Base-by-base conservation (phyloP, 1,140 invertebrate species). In the Monochamus saltuarius region DNA sequence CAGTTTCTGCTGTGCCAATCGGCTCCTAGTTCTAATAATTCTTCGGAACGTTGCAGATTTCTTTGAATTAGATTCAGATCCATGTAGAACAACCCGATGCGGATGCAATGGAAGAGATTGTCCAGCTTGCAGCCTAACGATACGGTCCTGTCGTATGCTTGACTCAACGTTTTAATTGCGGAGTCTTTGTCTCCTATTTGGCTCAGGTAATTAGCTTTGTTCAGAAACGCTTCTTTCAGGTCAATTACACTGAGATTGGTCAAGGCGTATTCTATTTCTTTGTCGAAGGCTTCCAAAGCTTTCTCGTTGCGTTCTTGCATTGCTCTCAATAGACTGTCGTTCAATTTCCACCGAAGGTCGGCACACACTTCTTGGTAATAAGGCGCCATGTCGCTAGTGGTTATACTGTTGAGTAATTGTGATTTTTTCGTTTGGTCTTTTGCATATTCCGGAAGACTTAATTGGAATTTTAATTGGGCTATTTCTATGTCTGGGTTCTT, bases 1-100 rank as follows among this genome's bases (percentile, higher is more conserved):
- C 97, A 87, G 77, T 99, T 99, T 61, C 96, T 85, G 51, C 95
- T 86, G 72, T 98, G 94, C 97, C 96, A 99, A 77, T 99, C 97
- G 35, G 96, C 97, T 62, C 95, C 96, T 80, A 97, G 92, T 78
- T 97, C 94, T 66, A 97, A 95, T 40, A 97, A 19, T 9, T 57
- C 42, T 45, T 67, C 60, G 16, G 56, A 55, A 34, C 45, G 53
- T 38, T 46, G 46, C 19, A 69, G 38, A 43, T 67, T 60, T n/a
- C n/a, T 51, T 19, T 40, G 43, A 14, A 69, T 67, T 35, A 69
- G 82, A 77, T 92, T 88, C 72, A 95, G 90, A 75, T 97, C 92
- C 52, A 84, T 71, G 73, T 93, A 94, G 73, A 95, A 97, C 14
- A 95, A 81, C 8, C 92, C 93, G 64, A 95, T 83, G 58, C 94